Base-by-base conservation (phyloP, 2,888 invertebrate genomes). In the Lacanobia wlatinum region DNA sequence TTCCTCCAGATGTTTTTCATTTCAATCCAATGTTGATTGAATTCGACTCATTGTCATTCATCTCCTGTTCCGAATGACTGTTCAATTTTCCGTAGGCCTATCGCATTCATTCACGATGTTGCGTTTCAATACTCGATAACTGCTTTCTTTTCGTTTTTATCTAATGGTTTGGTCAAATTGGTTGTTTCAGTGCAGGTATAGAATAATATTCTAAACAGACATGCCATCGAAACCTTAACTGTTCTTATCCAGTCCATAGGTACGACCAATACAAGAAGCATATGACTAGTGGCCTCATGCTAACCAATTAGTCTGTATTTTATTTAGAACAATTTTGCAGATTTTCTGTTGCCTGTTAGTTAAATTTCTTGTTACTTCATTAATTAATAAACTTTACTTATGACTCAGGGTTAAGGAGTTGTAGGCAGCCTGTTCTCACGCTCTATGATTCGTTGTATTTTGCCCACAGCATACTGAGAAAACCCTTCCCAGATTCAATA, bases 1-100 rank as follows among this genome's bases (percentile, higher is more conserved):
- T 79, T 64, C 73, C 78, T 82, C 52, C 66, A 79, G 63, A 67
- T 78, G 70, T 78, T 61, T 82, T 82, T 59, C 62, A 55, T 66
- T 65, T 52, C n/a, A 78, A 63, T 63, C 63, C 62, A 55, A 65
- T 70, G 56, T 78, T 65, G 63, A 76, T 71, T 62, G 21, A 53
- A 62, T 58, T 66, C 56, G 55, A 62, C 53, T 82, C 62, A 78
- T 82, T 78, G 65, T 70, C 78, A 70, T 82, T 77, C 64, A 59
- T 78, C 65, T 74, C 21, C 60, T 48, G 52, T 53, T 70, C 40
- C 48, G 61, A 61, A 7, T 48, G 52, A 56, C 28, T 62, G 52
- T 16, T 50, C 16, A 62, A 64, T 68, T 56, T 58, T 52, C 53
- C 38, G 14, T 58, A 2, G 61, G 58, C n/a, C 23, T 56, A 23